A percentile compares a stretch with the other conserved stretches of the same genome.
phyloP scores from a whole-genome alignment of 2,888 invertebrate species.

The Philhelius pedissequus region DNA sequence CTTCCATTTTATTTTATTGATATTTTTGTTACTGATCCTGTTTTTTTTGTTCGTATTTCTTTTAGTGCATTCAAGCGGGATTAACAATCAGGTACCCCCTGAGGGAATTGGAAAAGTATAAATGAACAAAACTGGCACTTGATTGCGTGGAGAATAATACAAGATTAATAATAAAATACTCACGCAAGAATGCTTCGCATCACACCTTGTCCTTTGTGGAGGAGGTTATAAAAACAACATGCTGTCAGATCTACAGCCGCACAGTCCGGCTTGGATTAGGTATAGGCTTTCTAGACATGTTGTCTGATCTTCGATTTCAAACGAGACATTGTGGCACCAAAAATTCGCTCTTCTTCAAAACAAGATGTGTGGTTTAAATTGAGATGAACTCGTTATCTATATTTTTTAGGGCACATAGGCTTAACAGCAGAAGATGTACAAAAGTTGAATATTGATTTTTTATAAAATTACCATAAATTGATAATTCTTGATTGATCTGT shows the following conservation, averaged over 20 bases:
- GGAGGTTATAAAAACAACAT: slow-evolving; percentile 50
- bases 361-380: too few species aligned
- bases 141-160: slow-evolving; percentile 61
- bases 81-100: slow-evolving; percentile 56
- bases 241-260: neutral
- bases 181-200: slow-evolving; percentile 63
- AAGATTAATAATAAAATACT: slow-evolving; percentile 64
- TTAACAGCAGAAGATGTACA: too few species aligned
- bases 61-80: neutral
- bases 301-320: slow-evolving; percentile 36
- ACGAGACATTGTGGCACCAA: slow-evolving; percentile 64
- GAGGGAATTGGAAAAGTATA: slow-evolving; percentile 19
- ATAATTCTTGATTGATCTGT: too few species aligned
- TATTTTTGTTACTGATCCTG: slow-evolving; percentile 44
- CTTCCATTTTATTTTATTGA: slow-evolving; percentile 15
- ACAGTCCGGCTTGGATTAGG: neutral
- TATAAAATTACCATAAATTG: too few species aligned
- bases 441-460: too few species aligned
- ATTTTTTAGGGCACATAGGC: too few species aligned
- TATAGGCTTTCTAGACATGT: slow-evolving; percentile 9
- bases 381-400: too few species aligned
- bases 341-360: neutral
- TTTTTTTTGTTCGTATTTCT: neutral
- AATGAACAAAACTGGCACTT: slow-evolving; percentile 42
- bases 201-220: slow-evolving; percentile 62